Evolutionary conservation across 2,797 vertebrate species (phyloP).

Genomic region (Ctenopoma multispine): DNA sequence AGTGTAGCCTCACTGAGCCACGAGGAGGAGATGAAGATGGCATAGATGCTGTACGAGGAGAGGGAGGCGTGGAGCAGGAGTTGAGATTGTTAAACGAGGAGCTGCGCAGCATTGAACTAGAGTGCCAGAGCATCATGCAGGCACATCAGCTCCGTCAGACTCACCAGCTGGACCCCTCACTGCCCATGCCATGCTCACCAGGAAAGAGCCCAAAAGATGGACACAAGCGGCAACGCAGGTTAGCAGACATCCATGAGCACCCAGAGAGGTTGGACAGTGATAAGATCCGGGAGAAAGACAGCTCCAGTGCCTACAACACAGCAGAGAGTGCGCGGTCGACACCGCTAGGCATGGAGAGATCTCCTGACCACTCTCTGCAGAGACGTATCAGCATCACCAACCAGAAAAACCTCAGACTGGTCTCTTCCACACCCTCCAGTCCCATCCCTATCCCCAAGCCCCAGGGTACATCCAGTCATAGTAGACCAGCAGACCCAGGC

Average conservation of each 20-base stretch:
- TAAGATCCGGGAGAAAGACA: slow-evolving; percentile 91
- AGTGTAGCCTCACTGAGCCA: slow-evolving; percentile 88
- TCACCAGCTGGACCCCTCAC: slow-evolving; percentile 74
- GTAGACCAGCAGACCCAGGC: slow-evolving; percentile 64
- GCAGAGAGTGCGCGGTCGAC: slow-evolving; percentile 95
- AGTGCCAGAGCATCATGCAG: slow-evolving; percentile 98
- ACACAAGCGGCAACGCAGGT: slow-evolving; percentile 81
- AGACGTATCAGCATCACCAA: slow-evolving; percentile 90
- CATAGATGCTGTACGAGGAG: slow-evolving; percentile 74
- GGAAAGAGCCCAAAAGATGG: slow-evolving; percentile 72
- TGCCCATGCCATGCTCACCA: slow-evolving; percentile 50
- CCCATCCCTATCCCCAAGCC: slow-evolving; percentile 73
- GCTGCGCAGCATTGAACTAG: slow-evolving; percentile 92
- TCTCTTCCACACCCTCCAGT: slow-evolving; percentile 58
- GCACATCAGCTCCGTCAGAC: slow-evolving; percentile 90
- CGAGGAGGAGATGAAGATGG: slow-evolving; percentile 77
- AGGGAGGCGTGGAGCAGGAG: slow-evolving; percentile 89
- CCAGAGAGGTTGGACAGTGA: slow-evolving; percentile 88
- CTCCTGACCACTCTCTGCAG: slow-evolving; percentile 90
- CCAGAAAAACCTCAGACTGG: slow-evolving; percentile 89
- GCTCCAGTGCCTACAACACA: slow-evolving; percentile 96
- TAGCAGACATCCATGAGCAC: slow-evolving; percentile 91
- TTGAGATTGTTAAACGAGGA: slow-evolving; percentile 95
- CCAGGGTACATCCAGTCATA: slow-evolving; percentile 38
- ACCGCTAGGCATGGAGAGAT: slow-evolving; percentile 88